A percentile compares a stretch with the other conserved stretches of the same genome.
Conservation (phyloP, 1,140 invertebrate genomes). For the Heliconius himera region DNA sequence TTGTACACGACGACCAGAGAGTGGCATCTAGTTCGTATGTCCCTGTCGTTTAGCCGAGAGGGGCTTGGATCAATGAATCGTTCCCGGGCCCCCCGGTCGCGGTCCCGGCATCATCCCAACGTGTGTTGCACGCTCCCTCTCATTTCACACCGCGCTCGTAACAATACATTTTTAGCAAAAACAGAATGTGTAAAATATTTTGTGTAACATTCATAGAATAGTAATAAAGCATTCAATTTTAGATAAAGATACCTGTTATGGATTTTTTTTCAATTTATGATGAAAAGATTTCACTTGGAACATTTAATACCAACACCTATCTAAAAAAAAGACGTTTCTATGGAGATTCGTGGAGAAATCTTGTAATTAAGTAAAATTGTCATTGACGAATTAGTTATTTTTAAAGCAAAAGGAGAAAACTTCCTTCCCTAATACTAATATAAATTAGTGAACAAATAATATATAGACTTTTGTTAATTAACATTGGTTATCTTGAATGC, state of each 20-base stretch:
- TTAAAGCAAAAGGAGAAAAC: not conserved
- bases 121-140: conserved; percentile 50
- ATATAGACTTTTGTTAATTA: not conserved
- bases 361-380: not conserved
- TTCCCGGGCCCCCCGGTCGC: conserved; percentile 58
- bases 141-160: conserved; percentile 35
- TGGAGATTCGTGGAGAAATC: too few species aligned
- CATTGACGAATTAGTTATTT: not conserved
- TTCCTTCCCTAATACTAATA: not conserved
- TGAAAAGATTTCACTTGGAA: not conserved
- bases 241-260: not conserved
- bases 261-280: not conserved
- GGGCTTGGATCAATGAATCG: conserved; percentile 81
- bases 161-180: not conserved
- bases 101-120: conserved; percentile 60
- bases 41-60: conserved; percentile 71
- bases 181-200: conserved; percentile 4
- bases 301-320: not conserved
- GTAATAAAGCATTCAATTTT: not conserved
- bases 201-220: not conserved
- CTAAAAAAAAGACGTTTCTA: not conserved
- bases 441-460: not conserved
- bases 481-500: not conserved
- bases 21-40: conserved; percentile 50
- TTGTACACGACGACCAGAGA: conserved; percentile 7